Conservation (phyloP, 1,140 invertebrate genomes). For the Eriosoma lanigerum region DNA sequence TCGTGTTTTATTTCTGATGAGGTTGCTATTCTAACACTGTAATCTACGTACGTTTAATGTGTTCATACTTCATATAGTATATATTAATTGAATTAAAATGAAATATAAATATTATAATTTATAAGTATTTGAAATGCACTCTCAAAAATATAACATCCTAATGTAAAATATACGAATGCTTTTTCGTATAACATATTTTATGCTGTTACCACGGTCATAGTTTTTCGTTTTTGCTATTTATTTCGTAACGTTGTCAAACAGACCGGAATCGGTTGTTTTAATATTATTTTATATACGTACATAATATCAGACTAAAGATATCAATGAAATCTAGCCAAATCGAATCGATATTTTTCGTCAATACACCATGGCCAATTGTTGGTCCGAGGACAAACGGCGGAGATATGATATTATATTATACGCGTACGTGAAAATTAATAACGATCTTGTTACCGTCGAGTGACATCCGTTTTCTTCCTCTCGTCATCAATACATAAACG, state of each 20-base stretch:
- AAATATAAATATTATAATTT: too few relatives aligned
- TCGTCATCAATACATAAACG: not conserved
- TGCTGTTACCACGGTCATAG: too few relatives aligned
- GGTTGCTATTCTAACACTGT: too few relatives aligned
- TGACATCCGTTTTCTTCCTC: not conserved
- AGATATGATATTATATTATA: not conserved
- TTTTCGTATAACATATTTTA: too few relatives aligned
- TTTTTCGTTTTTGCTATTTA: too few relatives aligned
- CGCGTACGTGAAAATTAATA: slow-evolving; percentile 6
- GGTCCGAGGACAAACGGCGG: not conserved
- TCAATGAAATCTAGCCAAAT: not conserved
- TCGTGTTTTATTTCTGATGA: not conserved
- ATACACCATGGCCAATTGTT: not conserved
- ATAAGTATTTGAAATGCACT: too few relatives aligned
- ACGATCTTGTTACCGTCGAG: not conserved
- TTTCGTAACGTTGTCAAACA: not conserved
- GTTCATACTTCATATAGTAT: slow-evolving; percentile 13
- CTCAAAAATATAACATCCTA: too few relatives aligned
- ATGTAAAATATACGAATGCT: too few relatives aligned
- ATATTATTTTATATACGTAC: not conserved
- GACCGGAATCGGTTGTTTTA: not conserved
- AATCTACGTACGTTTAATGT: slow-evolving; percentile 28
- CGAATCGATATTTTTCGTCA: slow-evolving; percentile 30
- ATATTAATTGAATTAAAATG: too few relatives aligned
- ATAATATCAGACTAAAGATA: not conserved